Conservation (phyloP, 2,888 invertebrate genomes). For the Latrodectus elegans region DNA sequence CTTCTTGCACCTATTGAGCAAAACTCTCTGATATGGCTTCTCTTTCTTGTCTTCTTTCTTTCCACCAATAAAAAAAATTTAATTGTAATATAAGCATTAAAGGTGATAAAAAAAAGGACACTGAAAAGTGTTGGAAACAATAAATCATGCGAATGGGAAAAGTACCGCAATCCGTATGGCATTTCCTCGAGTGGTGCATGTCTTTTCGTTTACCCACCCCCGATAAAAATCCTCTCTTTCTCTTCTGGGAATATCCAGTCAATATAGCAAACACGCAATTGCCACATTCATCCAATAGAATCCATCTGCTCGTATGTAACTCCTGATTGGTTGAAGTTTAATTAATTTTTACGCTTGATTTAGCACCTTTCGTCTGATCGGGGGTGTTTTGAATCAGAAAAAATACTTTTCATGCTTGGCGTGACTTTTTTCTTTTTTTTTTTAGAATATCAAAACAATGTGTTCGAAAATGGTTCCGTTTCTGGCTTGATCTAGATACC, state of each 20-base stretch:
- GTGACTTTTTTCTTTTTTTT: no score
- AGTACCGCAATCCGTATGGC: slow-evolving; percentile 41
- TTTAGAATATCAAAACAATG: no score
- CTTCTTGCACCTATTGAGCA: no score
- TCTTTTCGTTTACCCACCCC: slow-evolving; percentile 28
- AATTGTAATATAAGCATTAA: neutral
- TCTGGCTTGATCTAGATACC: no score
- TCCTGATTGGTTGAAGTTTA: slow-evolving; percentile 61
- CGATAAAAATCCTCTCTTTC: slow-evolving; percentile 13
- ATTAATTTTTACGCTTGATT: slow-evolving; percentile 66
- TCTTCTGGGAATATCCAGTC: slow-evolving; percentile 41
- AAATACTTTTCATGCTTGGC: neutral
- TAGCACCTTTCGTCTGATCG: slow-evolving; percentile 4
- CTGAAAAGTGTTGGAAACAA: slow-evolving; percentile 28
- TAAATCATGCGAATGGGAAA: slow-evolving; percentile 39
- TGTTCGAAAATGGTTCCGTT: no score
- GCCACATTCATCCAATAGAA: slow-evolving; percentile 55
- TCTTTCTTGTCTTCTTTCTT: no score
- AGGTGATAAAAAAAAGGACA: neutral
- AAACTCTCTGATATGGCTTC: no score
- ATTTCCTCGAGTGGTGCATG: slow-evolving; percentile 24
- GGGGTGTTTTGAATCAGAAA: neutral
- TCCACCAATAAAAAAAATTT: neutral
- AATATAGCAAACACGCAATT: slow-evolving; percentile 62
- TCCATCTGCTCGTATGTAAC: slow-evolving; percentile 60